Evolutionary conservation across 2,888 invertebrate genomes (phyloP).

Genomic region (Clistopyga incitator): DNA sequence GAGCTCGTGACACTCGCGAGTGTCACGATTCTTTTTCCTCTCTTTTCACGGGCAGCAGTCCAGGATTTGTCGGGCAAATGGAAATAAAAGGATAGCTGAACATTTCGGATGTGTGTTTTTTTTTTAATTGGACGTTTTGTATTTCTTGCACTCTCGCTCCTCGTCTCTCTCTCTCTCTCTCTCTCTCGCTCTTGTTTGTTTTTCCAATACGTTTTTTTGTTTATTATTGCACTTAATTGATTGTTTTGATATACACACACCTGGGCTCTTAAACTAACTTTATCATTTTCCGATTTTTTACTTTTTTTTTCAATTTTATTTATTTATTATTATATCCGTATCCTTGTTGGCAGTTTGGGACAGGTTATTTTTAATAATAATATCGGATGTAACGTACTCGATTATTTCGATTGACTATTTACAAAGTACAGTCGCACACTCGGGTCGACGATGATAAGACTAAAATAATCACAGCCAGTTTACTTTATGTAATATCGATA

Average conservation of each 20-base stretch:
- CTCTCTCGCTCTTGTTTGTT: slow-evolving; percentile 37
- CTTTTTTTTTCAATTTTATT: slow-evolving; percentile 38
- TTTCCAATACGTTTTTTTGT: slow-evolving; percentile 43
- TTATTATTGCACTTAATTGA: slow-evolving; percentile 77
- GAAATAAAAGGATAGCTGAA: slow-evolving; percentile 42
- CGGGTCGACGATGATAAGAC: slow-evolving; percentile 74
- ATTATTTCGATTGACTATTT: slow-evolving; percentile 64
- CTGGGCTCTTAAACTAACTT: slow-evolving; percentile 26
- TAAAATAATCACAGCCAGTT: slow-evolving; percentile 83
- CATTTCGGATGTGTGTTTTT: slow-evolving; percentile 23
- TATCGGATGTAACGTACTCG: slow-evolving; percentile 53
- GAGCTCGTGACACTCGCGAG: slow-evolving; percentile 39
- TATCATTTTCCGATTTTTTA: slow-evolving; percentile 19
- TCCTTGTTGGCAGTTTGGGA: slow-evolving; percentile 57
- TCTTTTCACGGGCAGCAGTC: slow-evolving; percentile 18
- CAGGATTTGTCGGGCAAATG: slow-evolving; percentile 30
- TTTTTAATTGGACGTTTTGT: slow-evolving; percentile 56
- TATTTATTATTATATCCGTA: slow-evolving; percentile 53
- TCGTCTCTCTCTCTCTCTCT: slow-evolving; percentile 54
- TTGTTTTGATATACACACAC: slow-evolving; percentile 75
- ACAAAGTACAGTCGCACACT: slow-evolving; percentile 67
- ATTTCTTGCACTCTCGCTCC: slow-evolving; percentile 55
- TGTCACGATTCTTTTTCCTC: slow-evolving; percentile 43
- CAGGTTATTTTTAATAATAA: slow-evolving; percentile 43
- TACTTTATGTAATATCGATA: slow-evolving; percentile 77